These are phyloP conservation scores for Platycheirus albimanus DNA, from an alignment of 2,888 invertebrate genomes.

Conservation along the genomic window DNA sequence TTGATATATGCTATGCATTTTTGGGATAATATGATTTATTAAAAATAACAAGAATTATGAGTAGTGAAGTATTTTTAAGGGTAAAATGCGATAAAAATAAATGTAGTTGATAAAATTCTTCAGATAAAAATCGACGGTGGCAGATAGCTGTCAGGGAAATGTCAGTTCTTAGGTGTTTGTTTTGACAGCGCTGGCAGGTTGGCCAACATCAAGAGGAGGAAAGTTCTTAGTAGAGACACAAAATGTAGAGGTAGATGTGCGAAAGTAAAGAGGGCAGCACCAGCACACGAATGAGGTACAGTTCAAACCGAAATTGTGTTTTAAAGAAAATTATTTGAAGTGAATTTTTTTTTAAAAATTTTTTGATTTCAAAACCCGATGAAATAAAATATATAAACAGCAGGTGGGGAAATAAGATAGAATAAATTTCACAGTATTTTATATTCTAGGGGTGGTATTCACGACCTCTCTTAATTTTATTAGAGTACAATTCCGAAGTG, in stretches of 20 bases:
- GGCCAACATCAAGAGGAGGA: constrained; percentile 15
- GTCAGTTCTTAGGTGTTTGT: constrained; percentile 52
- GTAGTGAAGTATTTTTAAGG: neutral
- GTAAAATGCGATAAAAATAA: constrained; percentile 25
- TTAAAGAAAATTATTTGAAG: too few species aligned
- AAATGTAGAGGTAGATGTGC: neutral
- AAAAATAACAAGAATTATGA: neutral
- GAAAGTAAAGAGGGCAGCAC: constrained; percentile 1
- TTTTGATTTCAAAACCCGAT: too few species aligned
- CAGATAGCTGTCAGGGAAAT: constrained; percentile 49
- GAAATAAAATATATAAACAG: too few species aligned
- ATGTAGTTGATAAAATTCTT: constrained; percentile 55
- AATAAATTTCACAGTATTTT: too few species aligned
- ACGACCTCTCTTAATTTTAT: too few species aligned
- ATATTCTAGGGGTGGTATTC: too few species aligned
- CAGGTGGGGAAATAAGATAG: too few species aligned
- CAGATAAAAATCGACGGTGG: constrained; percentile 63
- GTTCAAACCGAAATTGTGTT: neutral
- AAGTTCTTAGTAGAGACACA: neutral
- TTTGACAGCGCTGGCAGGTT: constrained; percentile 33
- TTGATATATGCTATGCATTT: constrained; percentile 39
- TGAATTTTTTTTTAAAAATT: too few species aligned
- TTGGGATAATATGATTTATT: constrained; percentile 8
- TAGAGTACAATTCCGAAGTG: too few species aligned
- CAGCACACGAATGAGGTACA: neutral